Percentiles rank a stretch among this genome's conserved stretches.
Evolutionary conservation across 2,797 vertebrate genomes (phyloP).

Genomic region (Geotrypetes seraphini): DNA sequence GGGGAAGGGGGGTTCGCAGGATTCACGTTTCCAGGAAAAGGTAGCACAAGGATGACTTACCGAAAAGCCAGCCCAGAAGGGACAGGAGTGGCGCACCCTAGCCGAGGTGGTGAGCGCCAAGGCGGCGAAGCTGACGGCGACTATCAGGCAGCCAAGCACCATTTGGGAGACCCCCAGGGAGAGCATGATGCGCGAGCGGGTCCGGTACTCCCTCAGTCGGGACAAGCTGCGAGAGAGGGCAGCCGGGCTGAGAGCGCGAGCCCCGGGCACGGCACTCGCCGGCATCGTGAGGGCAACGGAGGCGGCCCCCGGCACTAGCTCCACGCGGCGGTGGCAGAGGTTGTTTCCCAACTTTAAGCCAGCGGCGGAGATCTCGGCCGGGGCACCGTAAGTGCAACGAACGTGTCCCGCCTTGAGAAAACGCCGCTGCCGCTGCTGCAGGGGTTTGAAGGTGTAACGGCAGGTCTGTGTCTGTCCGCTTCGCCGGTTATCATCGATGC

Average conservation of each 20-base stretch:
- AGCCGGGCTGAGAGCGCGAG: constrained; percentile 65
- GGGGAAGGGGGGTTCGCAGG: no score
- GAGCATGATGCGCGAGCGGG: constrained; percentile 84
- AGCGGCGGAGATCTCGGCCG: not conserved
- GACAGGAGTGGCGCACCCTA: constrained; percentile 88
- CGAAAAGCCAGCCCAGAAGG: constrained; percentile 97
- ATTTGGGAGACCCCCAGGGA: constrained; percentile 91
- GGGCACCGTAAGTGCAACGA: not conserved
- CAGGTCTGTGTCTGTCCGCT: no score
- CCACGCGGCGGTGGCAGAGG: no score
- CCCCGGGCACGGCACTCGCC: constrained; percentile 57
- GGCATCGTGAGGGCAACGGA: constrained; percentile 52
- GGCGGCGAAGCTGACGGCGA: constrained; percentile 94
- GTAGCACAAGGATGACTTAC: constrained; percentile 68
- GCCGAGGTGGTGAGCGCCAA: constrained; percentile 92
- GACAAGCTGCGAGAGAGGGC: constrained; percentile 83
- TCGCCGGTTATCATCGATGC: no score
- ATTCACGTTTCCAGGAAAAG: no score
- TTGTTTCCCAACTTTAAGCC: no score
- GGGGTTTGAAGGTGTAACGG: no score
- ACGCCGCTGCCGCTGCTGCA: no score
- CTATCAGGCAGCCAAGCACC: constrained; percentile 87
- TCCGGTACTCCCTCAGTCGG: constrained; percentile 75
- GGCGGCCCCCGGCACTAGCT: no score
- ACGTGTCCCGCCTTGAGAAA: no score